Base-by-base conservation (phyloP, 2,888 invertebrate species). In the Calameuta pallipes region DNA sequence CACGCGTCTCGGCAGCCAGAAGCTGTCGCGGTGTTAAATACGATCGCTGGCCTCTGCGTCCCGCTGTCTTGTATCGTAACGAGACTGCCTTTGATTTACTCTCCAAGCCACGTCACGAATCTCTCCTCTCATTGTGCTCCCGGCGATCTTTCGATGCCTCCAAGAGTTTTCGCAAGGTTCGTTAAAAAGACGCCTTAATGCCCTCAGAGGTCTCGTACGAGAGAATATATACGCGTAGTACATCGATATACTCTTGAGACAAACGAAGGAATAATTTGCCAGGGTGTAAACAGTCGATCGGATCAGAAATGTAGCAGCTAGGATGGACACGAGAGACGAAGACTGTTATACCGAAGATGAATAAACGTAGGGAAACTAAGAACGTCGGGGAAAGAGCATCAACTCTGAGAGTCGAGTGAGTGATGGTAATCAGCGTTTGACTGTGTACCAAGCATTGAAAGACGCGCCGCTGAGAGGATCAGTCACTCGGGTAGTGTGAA, bases 391-490 rank as follows among this genome's bases (percentile, higher is more conserved):
- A 37, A 31, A 77, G 74, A 74, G 74, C 68, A 74, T 35, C 34
- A 77, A 69, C 23, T 23, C 31, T 30, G 30, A 68, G 37, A 73
- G 69, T 31, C 68, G 15, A 70, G 78, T 33, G 84, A 82, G 85
- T 82, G 87, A 87, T 87, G 85, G 85, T 86, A 88, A 88, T 88
- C 87, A 87, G 80, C 85, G 85, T 87, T 83, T 82, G 83, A 83
- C 82, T 83, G 83, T 80, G 82, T 79, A 78, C 77, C 56, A 56
- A 56, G 81, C 82, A 87, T 83, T 87, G 88, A 87, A 88, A 88
- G 89, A 89, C 86, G 86, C 83, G 86, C 84, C 83, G 89, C 85
- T 88, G 89, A 89, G 87, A 87, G 88, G 87, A 87, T 88, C 88
- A 88, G 88, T 88, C 89, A 88, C 79, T 84, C 84, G 80, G 82